A percentile compares a stretch with the other conserved stretches of the same genome.
Conservation (phyloP, 2,888 invertebrate species). For the Leptinotarsa peninsularis region DNA sequence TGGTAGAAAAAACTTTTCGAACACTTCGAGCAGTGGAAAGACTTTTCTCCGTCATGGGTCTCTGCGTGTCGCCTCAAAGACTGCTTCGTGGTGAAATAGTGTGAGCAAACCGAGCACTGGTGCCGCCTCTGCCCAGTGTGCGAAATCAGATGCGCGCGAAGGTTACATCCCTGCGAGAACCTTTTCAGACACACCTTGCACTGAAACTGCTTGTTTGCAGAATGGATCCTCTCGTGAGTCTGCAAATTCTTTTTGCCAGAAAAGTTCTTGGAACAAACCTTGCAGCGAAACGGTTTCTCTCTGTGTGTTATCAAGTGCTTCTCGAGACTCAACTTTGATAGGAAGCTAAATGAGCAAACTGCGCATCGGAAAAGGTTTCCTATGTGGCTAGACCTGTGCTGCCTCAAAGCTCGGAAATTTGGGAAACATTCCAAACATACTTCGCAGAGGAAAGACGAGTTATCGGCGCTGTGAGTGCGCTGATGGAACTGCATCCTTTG, state of each 20-base stretch:
- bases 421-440: constrained; percentile 11
- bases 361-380: constrained; percentile 5
- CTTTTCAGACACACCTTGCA: constrained; percentile 1
- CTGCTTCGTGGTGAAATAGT: constrained; percentile 5
- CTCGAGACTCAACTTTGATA: neutral
- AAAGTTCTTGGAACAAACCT: neutral
- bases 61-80: constrained; percentile 7
- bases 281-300: neutral
- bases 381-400: neutral
- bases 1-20: constrained; percentile 5
- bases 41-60: constrained; percentile 3
- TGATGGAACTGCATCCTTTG: constrained; percentile 11
- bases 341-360: constrained; percentile 9
- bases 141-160: constrained; percentile 6
- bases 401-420: neutral
- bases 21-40: neutral
- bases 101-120: constrained; percentile 4
- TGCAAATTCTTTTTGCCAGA: neutral
- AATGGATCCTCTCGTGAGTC: neutral
- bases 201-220: neutral
- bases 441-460: neutral
- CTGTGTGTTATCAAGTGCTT: constrained; percentile 7
- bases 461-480: neutral
- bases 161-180: neutral
- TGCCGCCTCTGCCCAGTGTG: constrained; percentile 1